Base-by-base conservation (phyloP, 2,113 vertebrate genomes). In the Onychostruthus taczanowskii region DNA sequence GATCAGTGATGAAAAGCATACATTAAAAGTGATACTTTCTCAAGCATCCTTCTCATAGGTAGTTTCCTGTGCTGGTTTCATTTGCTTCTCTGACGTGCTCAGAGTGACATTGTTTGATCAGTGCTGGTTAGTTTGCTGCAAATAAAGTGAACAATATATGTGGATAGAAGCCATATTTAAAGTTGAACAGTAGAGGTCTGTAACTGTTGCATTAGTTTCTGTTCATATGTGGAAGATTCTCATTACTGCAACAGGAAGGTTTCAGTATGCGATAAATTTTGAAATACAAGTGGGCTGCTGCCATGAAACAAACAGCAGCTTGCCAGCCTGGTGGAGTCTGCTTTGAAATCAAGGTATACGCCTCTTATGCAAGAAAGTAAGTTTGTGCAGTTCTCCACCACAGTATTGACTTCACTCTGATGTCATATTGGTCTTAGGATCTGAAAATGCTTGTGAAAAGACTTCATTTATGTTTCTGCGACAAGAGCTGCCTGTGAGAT, bases 401-500 rank as follows among this genome's bases (percentile, higher is more conserved):
- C 27, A 70, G 9, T 75, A 62, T 23, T 94, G 74, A 91, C 41
- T 72, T 93, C 75, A 33, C 87, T 70, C 49, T 94, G 90, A 81
- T 64, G 76, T 80, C 35, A 58, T 47, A 3, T 92, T 90, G 89
- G 43, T 87, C 75, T 49, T 97, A 99, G 99, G 99, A 49, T 99
- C 98, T 81, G 98, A 99, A 96, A 99, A 99, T 96, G 99, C 98
- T 41, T 99, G 99, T 96, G 99, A 99, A 97, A 99, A 98, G 97
- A 99, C 99, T 5, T 99, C 99, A 3, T 99, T 99, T 97, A 97
- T 98, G 97, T 99, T 99, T 98, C 98, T 99, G 78, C 98, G 99
- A 64, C 99, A 99, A 93, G 99, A 99, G 93, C 79, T 99, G 52
- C 99, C 99, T 35, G 99, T 99, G 80, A 98, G 99, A 95, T 62